Base-by-base conservation (phyloP, 2,888 invertebrate genomes). In the Synanthedon myopaeformis region DNA sequence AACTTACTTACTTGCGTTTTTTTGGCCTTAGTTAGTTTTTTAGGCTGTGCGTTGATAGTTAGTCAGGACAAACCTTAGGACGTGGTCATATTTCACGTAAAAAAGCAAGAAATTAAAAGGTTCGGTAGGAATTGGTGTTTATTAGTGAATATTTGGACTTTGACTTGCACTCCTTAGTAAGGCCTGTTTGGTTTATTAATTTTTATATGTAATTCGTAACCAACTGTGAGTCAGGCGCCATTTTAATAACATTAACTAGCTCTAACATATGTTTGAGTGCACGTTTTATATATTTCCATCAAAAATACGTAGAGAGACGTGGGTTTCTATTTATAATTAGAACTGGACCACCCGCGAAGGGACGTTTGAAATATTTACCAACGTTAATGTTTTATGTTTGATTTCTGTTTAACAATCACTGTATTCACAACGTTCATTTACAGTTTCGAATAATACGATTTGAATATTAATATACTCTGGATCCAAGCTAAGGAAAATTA, bases 201-300 rank as follows among this genome's bases (percentile, higher is more conserved):
- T 66, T 66, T 66, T 66, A 45, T 45, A 45, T 45, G 45, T 8
- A 45, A 14, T 45, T 12, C 14, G 45, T 13, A 14, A 14, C n/a
- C 45, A 45, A 45, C 45, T 45, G 45, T 45, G n/a, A n/a, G 45
- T 45, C 14, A 12, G 45, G 13, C 45, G 45, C 45, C 45, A 45
- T 14, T 45, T 45, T 45, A 35, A 45, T 45, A n/a, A n/a, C 12
- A 45, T 35, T 6, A 13, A 45, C 45, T 45, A 45, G 45, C 14
- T 45, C 3, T 45, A 45, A 45, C 45, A 45, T 45, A 45, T 45
- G 45, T 45, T 45, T 45, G 13, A 45, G n/a, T 45, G 14, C 45
- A 45, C 45, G 45, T 45, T 45, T 45, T 8, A 11, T 45, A 45
- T 45, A 45, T 12, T 45, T 45, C 45, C 45, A 13, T 45, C 45